Conservation (phyloP, 2,888 invertebrate species). For the Notodonta ziczac region DNA sequence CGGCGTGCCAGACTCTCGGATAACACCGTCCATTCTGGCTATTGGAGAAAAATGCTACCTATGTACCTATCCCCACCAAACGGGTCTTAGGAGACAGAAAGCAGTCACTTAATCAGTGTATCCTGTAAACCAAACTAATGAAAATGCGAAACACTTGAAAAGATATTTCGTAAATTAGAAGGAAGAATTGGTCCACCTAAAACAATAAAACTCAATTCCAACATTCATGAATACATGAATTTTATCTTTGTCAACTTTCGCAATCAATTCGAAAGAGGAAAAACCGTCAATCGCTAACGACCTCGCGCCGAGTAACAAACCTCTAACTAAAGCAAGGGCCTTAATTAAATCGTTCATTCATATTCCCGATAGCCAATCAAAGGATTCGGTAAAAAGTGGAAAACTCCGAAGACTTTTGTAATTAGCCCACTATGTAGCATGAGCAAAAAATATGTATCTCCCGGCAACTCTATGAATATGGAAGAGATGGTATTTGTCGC, state of each 20-base stretch:
- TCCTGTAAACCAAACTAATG: no score
- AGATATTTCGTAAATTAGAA: neutral
- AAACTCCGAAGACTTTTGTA: slow-evolving; percentile 56
- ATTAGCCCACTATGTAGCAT: slow-evolving; percentile 40
- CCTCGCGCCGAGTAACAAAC: slow-evolving; percentile 40
- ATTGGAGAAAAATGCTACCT: no score
- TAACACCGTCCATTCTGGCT: slow-evolving; percentile 12
- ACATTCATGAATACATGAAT: slow-evolving; percentile 45
- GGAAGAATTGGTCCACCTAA: neutral
- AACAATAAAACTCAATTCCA: slow-evolving; percentile 23
- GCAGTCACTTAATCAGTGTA: no score
- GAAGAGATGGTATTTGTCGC: slow-evolving; percentile 40
- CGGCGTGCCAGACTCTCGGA: slow-evolving; percentile 27
- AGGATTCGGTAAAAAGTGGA: slow-evolving; percentile 50
- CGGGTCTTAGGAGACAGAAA: no score
- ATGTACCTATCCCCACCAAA: no score
- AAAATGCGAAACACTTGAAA: neutral
- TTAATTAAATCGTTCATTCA: slow-evolving; percentile 61
- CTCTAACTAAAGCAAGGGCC: slow-evolving; percentile 35
- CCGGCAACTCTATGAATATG: slow-evolving; percentile 48
- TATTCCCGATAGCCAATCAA: slow-evolving; percentile 54
- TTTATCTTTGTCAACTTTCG: slow-evolving; percentile 46
- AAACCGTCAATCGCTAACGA: slow-evolving; percentile 34
- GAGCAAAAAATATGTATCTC: slow-evolving; percentile 42
- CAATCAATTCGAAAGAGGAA: slow-evolving; percentile 38